Evolutionary conservation across 2,113 vertebrate genomes (phyloP).

Genomic region (Eretmochelys imbricata): DNA sequence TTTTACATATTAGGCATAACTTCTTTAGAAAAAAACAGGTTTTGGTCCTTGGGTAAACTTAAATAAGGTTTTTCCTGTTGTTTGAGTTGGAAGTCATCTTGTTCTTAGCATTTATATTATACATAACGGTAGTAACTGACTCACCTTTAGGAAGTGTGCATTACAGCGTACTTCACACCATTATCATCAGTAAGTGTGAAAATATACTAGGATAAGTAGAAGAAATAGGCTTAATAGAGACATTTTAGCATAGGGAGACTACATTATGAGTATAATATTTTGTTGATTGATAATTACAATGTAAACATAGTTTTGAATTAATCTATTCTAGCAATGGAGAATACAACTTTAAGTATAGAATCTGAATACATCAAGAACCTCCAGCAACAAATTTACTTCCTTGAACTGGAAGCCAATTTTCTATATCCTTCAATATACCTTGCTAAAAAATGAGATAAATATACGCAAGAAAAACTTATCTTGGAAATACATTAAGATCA

Average conservation of each 20-base stretch:
- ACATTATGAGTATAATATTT: not conserved
- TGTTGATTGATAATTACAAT: not conserved
- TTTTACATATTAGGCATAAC: not conserved
- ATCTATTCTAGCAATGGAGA: not conserved
- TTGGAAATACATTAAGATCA: not conserved
- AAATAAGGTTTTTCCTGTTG: not conserved
- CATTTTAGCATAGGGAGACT: not conserved
- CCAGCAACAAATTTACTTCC: conserved; percentile 48
- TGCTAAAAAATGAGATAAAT: not conserved
- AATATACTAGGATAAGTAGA: not conserved
- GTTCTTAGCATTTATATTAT: not conserved
- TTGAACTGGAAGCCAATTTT: conserved; percentile 54
- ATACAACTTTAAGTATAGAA: not conserved
- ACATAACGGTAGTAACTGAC: not conserved
- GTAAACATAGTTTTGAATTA: not conserved
- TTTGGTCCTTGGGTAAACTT: not conserved
- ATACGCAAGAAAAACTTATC: not conserved
- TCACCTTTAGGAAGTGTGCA: not conserved
- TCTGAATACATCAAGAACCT: conserved; percentile 49
- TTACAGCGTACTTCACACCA: accelerated
- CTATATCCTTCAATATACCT: not conserved
- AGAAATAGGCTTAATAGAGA: not conserved
- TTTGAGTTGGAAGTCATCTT: not conserved
- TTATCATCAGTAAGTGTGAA: not conserved
- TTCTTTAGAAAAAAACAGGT: not conserved